Evolutionary conservation across 2,797 vertebrate species (phyloP).

Genomic region (Spinus pinus): DNA sequence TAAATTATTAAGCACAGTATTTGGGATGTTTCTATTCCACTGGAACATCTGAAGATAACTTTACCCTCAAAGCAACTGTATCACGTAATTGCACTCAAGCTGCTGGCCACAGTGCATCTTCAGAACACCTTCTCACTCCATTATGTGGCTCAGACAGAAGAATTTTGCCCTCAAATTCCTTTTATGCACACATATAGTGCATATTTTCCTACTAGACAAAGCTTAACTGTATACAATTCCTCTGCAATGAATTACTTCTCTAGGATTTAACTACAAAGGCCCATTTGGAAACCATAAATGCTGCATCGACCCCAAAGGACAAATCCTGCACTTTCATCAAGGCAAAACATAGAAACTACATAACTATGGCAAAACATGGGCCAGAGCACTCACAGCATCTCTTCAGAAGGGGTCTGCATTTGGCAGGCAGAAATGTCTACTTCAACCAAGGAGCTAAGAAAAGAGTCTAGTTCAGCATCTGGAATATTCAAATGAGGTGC

Average conservation of each 20-base stretch:
- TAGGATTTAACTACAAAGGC: slow-evolving; percentile 13
- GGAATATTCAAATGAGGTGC: background rate
- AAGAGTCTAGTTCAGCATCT: background rate
- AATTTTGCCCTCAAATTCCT: slow-evolving; percentile 39
- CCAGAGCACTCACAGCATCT: background rate
- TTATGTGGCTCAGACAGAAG: background rate
- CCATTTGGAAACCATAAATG: background rate
- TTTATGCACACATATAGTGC: background rate
- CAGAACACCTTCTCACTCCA: background rate
- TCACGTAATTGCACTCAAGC: background rate
- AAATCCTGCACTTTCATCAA: slow-evolving; percentile 2
- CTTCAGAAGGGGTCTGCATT: background rate
- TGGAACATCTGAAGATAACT: slow-evolving; percentile 10
- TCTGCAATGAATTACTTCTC: background rate
- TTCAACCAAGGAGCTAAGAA: background rate
- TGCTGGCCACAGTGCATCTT: background rate
- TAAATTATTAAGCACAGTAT: background rate
- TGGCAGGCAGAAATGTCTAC: background rate
- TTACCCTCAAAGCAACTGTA: background rate
- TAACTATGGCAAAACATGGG: background rate
- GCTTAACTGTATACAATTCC: background rate
- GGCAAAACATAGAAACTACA: background rate
- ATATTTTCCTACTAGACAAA: background rate
- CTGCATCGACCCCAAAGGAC: background rate
- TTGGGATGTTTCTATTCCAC: background rate